Evolutionary conservation across 2,113 vertebrate genomes (phyloP).

Genomic region (Terrapene triunguis): DNA sequence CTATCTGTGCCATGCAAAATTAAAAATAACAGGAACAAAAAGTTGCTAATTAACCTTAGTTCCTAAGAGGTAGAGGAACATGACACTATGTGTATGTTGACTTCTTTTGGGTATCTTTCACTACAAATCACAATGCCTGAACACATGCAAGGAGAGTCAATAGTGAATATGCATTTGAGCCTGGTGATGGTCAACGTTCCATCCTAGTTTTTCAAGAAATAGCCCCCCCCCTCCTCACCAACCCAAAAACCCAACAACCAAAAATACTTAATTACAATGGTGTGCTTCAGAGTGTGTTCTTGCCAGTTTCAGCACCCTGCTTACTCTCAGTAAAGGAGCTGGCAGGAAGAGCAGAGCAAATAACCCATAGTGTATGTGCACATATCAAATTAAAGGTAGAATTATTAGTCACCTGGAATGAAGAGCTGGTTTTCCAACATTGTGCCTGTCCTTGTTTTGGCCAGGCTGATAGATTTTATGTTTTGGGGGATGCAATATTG

Average conservation of each 20-base stretch:
- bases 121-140: not conserved
- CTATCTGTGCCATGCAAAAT: slow-evolving; percentile 55
- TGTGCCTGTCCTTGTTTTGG: not conserved
- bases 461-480: not conserved
- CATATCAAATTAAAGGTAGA: not conserved
- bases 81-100: slow-evolving; percentile 40
- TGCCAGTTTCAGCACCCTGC: not conserved
- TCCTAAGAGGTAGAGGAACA: slow-evolving; percentile 34
- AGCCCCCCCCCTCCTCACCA: accelerated
- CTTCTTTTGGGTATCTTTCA: slow-evolving; percentile 42
- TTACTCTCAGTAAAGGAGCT: not conserved
- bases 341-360: not conserved
- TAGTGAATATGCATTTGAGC: not conserved
- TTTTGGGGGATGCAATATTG: not conserved
- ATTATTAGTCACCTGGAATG: not conserved
- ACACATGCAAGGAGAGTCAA: not conserved
- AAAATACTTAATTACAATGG: not conserved
- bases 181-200: not conserved
- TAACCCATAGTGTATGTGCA: not conserved
- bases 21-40: slow-evolving; percentile 64
- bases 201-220: not conserved
- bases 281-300: not conserved
- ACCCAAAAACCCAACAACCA: not conserved
- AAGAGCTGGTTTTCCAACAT: not conserved
- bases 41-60: slow-evolving; percentile 51